These are phyloP conservation scores for Chlorodrepanis virens DNA, from an alignment of 2,113 vertebrate species.

Conservation along the genomic window DNA sequence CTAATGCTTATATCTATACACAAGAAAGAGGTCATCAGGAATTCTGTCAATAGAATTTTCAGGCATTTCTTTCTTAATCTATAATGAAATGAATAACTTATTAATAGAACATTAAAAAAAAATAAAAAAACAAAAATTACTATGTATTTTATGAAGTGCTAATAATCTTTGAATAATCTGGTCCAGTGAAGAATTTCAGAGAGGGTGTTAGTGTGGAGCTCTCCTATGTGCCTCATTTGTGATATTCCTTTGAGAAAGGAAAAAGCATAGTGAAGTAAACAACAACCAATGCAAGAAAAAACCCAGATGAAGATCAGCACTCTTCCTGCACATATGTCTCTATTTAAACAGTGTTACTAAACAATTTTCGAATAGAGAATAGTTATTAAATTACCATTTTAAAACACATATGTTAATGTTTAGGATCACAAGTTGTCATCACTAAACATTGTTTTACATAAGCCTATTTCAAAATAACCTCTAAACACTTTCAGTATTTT, in stretches of 20 bases:
- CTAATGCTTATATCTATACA: neutral
- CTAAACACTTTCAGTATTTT: neutral
- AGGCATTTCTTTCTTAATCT: neutral
- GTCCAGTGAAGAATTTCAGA: neutral
- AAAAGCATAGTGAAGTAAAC: neutral
- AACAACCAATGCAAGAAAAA: neutral
- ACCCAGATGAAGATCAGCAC: neutral
- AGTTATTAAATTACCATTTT: neutral
- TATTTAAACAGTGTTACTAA: neutral
- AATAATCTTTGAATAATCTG: neutral
- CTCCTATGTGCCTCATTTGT: neutral
- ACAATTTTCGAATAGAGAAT: neutral
- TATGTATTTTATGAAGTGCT: neutral
- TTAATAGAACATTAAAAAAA: neutral
- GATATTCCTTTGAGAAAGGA: neutral
- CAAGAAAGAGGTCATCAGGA: neutral
- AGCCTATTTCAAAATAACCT: neutral
- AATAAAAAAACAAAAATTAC: neutral
- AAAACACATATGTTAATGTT: constrained; percentile 1
- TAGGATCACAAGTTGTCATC: neutral
- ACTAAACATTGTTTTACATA: neutral
- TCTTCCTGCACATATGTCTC: neutral
- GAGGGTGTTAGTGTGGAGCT: neutral
- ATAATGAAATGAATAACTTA: neutral
- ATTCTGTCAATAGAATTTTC: neutral